phyloP scores from a whole-genome alignment of 37 sponge, comb jelly and placozoan species.

The Halisarca cf. caerulea region DNA sequence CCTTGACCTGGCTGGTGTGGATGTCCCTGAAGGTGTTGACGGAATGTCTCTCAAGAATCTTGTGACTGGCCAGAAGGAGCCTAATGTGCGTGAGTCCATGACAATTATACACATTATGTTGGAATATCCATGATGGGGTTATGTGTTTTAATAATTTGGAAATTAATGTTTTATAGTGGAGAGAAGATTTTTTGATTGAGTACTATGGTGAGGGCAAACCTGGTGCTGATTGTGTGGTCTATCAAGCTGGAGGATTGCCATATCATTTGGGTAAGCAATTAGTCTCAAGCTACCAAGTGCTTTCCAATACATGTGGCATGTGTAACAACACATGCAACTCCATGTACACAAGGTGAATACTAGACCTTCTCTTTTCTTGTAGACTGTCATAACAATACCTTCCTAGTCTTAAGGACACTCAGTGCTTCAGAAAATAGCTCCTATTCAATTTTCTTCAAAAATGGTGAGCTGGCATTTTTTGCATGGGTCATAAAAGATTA shows the following conservation, averaged over 20 bases:
- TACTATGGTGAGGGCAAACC: constrained; percentile 70
- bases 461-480: constrained; percentile 47
- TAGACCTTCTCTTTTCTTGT: not conserved
- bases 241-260: not conserved
- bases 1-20: constrained; percentile 73
- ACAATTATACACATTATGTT: no score
- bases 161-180: constrained; percentile 31
- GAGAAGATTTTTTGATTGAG: constrained; percentile 67
- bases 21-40: constrained; percentile 68
- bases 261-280: constrained; percentile 40
- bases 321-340: not conserved
- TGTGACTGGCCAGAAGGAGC: constrained; percentile 26
- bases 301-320: not conserved
- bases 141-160: no score
- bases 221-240: not conserved
- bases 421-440: not conserved
- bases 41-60: constrained; percentile 62
- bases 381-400: constrained; percentile 82
- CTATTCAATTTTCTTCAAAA: constrained; percentile 39
- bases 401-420: constrained; percentile 42
- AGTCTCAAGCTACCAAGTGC: not conserved
- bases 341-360: no score
- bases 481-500: no score
- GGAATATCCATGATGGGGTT: no score
- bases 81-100: not conserved